These are phyloP conservation scores for Hylaea fasciaria DNA, from an alignment of 2,888 invertebrate species.

Conservation along the genomic window DNA sequence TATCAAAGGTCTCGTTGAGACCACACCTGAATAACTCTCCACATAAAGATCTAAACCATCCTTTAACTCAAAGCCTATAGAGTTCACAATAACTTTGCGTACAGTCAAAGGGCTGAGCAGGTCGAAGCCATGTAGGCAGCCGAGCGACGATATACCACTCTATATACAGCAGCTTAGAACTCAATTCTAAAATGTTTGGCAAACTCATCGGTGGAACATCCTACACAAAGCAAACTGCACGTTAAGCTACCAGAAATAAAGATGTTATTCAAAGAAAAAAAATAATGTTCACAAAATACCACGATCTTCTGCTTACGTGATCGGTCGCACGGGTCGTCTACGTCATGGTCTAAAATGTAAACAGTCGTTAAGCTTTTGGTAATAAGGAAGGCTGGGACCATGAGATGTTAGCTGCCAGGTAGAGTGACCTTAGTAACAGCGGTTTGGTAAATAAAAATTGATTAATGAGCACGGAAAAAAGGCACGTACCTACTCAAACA, in stretches of 20 bases:
- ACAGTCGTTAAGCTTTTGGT: slow-evolving; percentile 32
- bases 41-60: slow-evolving; percentile 5
- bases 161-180: not conserved
- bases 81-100: slow-evolving; percentile 5
- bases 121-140: slow-evolving; percentile 7
- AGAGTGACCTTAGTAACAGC: slow-evolving; percentile 26
- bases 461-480: slow-evolving; percentile 1
- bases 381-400: slow-evolving; percentile 23
- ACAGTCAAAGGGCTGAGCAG: slow-evolving; percentile 28
- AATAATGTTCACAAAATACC: slow-evolving; percentile 13
- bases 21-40: slow-evolving; percentile 18
- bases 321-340: slow-evolving; percentile 33
- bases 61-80: slow-evolving; percentile 2
- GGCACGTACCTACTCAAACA: slow-evolving; percentile 12
- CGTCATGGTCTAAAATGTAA: slow-evolving; percentile 24
- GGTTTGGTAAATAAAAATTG: slow-evolving; percentile 12
- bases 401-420: slow-evolving; percentile 4
- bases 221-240: slow-evolving; percentile 19
- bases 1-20: slow-evolving; percentile 17
- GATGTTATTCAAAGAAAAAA: slow-evolving; percentile 17
- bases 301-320: slow-evolving; percentile 41
- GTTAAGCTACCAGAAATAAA: slow-evolving; percentile 9
- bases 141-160: slow-evolving; percentile 5
- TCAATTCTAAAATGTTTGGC: not conserved
- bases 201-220: not conserved